Base-by-base conservation (phyloP, 2,888 invertebrate species). In the Acleris holmiana region DNA sequence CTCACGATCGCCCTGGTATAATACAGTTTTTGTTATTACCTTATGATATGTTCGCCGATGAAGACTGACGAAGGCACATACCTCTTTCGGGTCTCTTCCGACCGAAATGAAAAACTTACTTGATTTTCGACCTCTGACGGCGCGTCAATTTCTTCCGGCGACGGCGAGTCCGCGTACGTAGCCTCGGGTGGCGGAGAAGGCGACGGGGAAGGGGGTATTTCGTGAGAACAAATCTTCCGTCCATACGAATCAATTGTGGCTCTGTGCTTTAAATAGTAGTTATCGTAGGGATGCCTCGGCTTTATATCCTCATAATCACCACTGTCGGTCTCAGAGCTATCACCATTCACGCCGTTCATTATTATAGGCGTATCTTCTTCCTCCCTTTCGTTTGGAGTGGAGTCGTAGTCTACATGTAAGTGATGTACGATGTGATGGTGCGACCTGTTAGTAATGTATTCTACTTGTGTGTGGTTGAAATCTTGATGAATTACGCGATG, bases 261-360 rank as follows among this genome's bases (percentile, higher is more conserved):
- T 73, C 76, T 83, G 72, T 93, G 93, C 69, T 86, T 83, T 72
- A 93, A 80, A 69, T 92, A 93, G 74, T 85, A 93, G 19, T 88
- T 90, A 72, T 93, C 93, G 67, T 93, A 93, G 5, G 93, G 93
- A 71, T 93, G 93, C 68, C 92, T 83, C n/a, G 92, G 92, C 61
- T 78, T 77, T 60, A 85, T 75, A 63, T 88, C 88, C 51, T 90
- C 89, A 59, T 76, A 73, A 69, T 74, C 75, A 41, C 85, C 85
- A 73, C 79, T 79, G 49, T 89, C 89, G 40, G 73, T 72, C 46
- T 83, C 86, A 4, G 84, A 83, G 13, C 76, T 67, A 68, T 83
- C 75, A 47, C 88, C 89, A 74, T 89, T 89, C 61, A 78, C 67
- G 25, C 73, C 68, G 68, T 48, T 72, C 46, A 69, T 69, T 19